Base-by-base conservation (phyloP, 2,888 invertebrate species). In the Cacoxenus indagator region DNA sequence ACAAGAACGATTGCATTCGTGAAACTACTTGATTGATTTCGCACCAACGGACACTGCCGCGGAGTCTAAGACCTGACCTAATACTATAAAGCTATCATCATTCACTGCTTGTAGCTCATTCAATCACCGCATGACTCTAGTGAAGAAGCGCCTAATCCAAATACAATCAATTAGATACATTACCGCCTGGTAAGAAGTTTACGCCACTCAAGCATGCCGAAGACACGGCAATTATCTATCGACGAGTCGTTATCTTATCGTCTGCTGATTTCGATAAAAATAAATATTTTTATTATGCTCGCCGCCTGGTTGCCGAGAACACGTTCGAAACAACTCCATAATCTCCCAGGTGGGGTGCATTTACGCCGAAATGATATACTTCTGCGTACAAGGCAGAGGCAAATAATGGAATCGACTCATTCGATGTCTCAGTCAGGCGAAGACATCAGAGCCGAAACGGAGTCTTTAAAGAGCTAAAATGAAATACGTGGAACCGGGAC, bases 121-220 rank as follows among this genome's bases (percentile, higher is more conserved):
- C 29, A 22, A 29, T 31, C 19, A 31, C 29, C 59, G 9, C 31
- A 31, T 11, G 27, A 62, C 55, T 48, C 31, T 14, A 65, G 67
- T 71, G 74, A 75, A 78, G 82, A 78, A 82, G 77, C 75, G 65
- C 66, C 31, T 83, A 80, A 80, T 80, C 80, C 80, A 54, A 67
- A 62, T 27, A 72, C 78, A 78, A 83, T 81, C 81, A 81, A 83
- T 81, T 82, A 81, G 80, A 78, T 80, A 78, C 72, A 81, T 64
- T 65, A 43, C 22, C 22, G 62, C 65, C 65, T 51, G 45, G 70
- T 70, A 74, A 14, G 43, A 62, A 51, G 37, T 61, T 37, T 37
- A 27, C 24, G 62, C 62, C 22, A 4, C 11, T 26, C 45, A 43
- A 57, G 43, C 29, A 43, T 55, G 27, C 37, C 66, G 31, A 67